Evolutionary conservation across 37 sponge, comb jelly and placozoan genomes (phyloP), one percentile per base, ranked within the genome.

Genomic region (Oopsacas minuta): DNA sequence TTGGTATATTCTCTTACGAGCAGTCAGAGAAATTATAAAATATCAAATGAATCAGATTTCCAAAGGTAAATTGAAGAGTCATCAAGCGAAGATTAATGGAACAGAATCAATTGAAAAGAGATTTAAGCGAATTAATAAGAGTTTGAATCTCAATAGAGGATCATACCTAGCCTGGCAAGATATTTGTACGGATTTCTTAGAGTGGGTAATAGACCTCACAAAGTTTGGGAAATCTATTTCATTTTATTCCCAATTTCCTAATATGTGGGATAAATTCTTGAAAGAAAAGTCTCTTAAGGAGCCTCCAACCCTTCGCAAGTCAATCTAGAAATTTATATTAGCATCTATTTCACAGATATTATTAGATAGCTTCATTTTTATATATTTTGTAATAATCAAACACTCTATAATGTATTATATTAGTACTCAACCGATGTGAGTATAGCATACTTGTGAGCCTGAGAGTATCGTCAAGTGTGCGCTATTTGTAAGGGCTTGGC

Each of bases 1-100:
- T 61, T 61, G 75, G 75, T 61, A 61, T n/a, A 61, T 61, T 20
- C 75, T 61, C 28, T 61, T 61, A 34, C 75, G 75, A 61, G 75
- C 75, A 10, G 75, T 61, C 3, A 61, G 75, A 61, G 75, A 61
- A n/a, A 61, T 61, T 12, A 3, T 61, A 3, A 61, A 61, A 34
- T 61, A 32, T 61, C 75, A 61, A 34, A 61, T n/a, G 22, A 25
- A 10, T 61, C 75, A 61, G 30, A 12, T 61, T n/a, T 32, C 22
- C 30, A 61, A 61, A 12, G 28, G 28, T 25, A 61, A 12, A 12
- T 25, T 34, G 30, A 61, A 10, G 30, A 32, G 28, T n/a, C 32
- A 25, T 20, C 5, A 61, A 5, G 75, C 75, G 3, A 61, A 61
- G 30, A n/a, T 3, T 61, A 61, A 61, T n/a, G 75, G 75, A 61